Conservation (phyloP, 2,888 invertebrate species). For the Brachypalpus laphriformis region DNA sequence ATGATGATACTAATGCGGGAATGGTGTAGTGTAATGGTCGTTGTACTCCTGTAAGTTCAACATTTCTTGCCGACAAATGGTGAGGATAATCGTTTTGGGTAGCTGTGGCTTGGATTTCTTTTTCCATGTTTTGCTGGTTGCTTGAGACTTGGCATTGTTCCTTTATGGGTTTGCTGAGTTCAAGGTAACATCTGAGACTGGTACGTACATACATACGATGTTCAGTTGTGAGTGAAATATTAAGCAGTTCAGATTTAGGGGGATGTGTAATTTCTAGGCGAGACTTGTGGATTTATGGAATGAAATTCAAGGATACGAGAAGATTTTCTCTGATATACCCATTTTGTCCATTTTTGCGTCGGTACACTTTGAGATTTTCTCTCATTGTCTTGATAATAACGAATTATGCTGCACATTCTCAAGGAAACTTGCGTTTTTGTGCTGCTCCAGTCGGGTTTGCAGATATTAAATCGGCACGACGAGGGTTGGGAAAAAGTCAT, state of each 20-base stretch:
- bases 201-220: neutral
- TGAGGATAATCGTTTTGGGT: constrained; percentile 18
- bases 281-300: neutral
- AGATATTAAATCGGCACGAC: no score
- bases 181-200: constrained; percentile 6
- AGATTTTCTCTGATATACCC: no score
- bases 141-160: neutral
- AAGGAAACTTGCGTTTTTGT: no score
- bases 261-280: neutral
- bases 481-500: no score
- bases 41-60: neutral
- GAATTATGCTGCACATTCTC: no score
- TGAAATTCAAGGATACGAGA: neutral
- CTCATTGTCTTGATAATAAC: no score
- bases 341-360: no score
- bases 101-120: neutral
- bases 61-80: neutral
- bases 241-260: neutral
- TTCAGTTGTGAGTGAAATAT: constrained; percentile 10
- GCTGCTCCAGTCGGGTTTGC: no score
- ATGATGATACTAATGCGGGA: constrained; percentile 45
- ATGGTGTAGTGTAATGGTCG: constrained; percentile 43
- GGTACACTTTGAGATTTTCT: no score
- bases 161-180: constrained; percentile 4
- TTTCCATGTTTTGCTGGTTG: neutral